Conservation (phyloP, 2,888 invertebrate species). For the Drosophila fungiperda region DNA sequence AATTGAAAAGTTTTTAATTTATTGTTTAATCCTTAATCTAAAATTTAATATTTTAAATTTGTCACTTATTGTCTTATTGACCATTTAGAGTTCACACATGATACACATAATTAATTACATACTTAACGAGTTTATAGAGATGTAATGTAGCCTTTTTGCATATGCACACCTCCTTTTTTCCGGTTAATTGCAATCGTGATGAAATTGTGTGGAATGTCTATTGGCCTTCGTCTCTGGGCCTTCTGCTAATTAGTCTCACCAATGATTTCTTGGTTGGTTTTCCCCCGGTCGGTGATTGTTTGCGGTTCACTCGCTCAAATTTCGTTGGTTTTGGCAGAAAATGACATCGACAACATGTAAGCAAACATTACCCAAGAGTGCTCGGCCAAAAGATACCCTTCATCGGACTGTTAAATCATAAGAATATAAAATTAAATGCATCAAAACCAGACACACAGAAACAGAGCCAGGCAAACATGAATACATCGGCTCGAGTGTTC, state of each 20-base stretch:
- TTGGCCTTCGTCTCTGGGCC: conserved; percentile 7
- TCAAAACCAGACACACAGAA: background rate
- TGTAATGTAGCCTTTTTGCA: background rate
- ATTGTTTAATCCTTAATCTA: background rate
- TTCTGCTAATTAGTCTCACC: conserved; percentile 12
- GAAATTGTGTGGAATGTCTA: conserved; percentile 15
- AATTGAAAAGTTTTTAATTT: background rate
- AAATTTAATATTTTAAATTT: background rate
- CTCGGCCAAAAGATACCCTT: background rate
- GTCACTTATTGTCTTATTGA: background rate
- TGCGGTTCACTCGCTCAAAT: conserved; percentile 50
- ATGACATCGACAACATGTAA: conserved; percentile 24
- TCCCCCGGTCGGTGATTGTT: conserved; percentile 18
- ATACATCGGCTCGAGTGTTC: background rate
- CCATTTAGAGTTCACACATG: background rate
- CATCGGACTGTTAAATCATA: background rate
- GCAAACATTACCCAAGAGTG: background rate
- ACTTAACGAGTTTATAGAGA: background rate
- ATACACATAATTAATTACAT: background rate
- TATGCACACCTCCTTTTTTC: background rate
- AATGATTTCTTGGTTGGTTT: conserved; percentile 19
- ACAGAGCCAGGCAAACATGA: background rate
- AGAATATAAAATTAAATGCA: background rate
- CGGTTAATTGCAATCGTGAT: background rate
- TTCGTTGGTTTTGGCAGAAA: conserved; percentile 56